Base-by-base conservation (phyloP, 2,113 vertebrate genomes). In the Lagopus leucura region DNA sequence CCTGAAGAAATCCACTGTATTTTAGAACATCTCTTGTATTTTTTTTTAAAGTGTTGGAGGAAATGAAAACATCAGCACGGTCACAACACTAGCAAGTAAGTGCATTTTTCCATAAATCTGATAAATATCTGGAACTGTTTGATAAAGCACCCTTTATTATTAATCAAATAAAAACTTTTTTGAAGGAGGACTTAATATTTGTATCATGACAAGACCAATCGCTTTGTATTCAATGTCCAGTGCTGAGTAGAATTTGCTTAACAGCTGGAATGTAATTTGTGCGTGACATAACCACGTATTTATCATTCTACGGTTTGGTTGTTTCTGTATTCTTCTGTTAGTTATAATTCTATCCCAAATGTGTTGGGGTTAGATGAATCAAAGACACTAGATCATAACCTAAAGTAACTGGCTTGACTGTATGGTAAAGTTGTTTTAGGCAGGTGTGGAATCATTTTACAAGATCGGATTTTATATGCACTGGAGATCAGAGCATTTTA, bases 61-160 rank as follows among this genome's bases (percentile, higher is more conserved):
- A 74, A 94, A 98, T 69, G 67, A 88, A 73, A 97, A 94, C 80
- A 81, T 98, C 73, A 96, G 52, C 75, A 97, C 94, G 1, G 91
- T 97, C 70, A 97, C 94, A 0, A 98, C 98, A 32, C 55, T 98
- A 80, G 10, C 98, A 38, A 98, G 98, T 98, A 97, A 96, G 98
- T 98, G 61, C 27, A 1, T 48, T 47, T 43, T 75, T 27, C 24
- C 1, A 2, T 78, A 89, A 57, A 19, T 21, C 11, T 11, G 6
- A 24, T 43, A 19, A 65, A 8, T 78, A 75, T 32, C 10, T 57
- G 54, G 54, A 55, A 30, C 27, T 18, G 54, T 32, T 57, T 57
- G 52, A 54, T 54, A 30, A 54, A 54, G 28, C 52, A 54, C 30
- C 8, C 5, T 54, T 54, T 30, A 28, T 54, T 54, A 54, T 54